Conservation (phyloP, 2,797 vertebrate genomes). For the Philypnodon macrostomus region DNA sequence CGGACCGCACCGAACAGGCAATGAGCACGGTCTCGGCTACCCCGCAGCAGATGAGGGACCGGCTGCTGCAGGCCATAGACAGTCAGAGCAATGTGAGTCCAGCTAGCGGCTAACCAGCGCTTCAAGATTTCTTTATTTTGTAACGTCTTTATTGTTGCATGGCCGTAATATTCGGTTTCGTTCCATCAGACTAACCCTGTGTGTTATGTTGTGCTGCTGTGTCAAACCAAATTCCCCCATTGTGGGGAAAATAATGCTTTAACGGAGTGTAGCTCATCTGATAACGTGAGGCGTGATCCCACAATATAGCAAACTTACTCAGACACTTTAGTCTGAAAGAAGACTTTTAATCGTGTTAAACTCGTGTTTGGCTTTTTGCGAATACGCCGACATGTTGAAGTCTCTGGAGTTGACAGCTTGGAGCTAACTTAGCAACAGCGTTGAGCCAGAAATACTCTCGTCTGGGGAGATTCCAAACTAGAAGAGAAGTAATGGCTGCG, state of each 20-base stretch:
- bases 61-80: slow-evolving; percentile 99
- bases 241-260: background rate
- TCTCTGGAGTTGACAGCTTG: slow-evolving; percentile 58
- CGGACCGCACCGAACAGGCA: slow-evolving; percentile 87
- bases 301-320: slow-evolving; percentile 17
- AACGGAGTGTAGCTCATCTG: no score
- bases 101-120: slow-evolving; percentile 49
- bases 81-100: slow-evolving; percentile 94
- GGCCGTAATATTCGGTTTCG: background rate
- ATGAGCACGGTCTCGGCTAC: slow-evolving; percentile 97
- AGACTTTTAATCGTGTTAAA: background rate
- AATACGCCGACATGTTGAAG: slow-evolving; percentile 3
- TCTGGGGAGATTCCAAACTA: background rate
- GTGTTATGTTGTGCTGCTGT: background rate
- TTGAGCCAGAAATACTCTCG: slow-evolving; percentile 8
- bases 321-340: background rate
- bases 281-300: background rate
- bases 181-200: background rate
- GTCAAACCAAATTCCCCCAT: slow-evolving; percentile 3
- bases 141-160: background rate
- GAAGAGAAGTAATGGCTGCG: background rate
- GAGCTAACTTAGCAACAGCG: slow-evolving; percentile 47
- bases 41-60: slow-evolving; percentile 99
- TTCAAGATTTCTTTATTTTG: slow-evolving; percentile 39
- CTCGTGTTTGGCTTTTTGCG: background rate